Conservation (phyloP, 2,888 invertebrate genomes). For the Capitulum mitella region DNA sequence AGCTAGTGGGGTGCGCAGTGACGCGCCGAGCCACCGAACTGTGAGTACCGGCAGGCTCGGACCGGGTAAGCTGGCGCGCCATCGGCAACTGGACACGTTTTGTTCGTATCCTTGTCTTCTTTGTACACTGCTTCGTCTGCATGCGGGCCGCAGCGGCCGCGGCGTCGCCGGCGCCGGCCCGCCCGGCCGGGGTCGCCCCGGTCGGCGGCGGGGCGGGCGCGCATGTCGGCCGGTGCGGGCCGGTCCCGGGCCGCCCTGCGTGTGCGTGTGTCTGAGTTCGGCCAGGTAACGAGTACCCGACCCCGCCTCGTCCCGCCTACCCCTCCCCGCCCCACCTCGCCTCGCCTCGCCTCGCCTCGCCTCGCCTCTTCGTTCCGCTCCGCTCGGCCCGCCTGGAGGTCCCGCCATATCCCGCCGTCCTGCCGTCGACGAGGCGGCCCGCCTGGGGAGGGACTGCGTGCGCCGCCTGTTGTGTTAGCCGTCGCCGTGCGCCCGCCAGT, state of each 20-base stretch:
- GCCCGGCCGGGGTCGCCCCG: not conserved
- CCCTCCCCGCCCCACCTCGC: not conserved
- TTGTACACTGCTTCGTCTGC: slow-evolving; percentile 18
- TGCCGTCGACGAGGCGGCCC: too few species aligned
- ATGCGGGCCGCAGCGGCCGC: not conserved
- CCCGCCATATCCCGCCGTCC: too few species aligned
- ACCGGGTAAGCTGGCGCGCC: not conserved
- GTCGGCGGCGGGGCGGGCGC: not conserved
- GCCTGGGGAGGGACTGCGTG: too few species aligned
- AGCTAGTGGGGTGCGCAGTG: not conserved
- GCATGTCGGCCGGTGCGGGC: not conserved
- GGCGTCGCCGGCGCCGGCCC: not conserved
- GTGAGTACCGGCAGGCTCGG: not conserved
- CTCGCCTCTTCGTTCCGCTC: not conserved
- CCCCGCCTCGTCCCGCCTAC: too few species aligned
- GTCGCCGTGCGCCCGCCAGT: too few species aligned
- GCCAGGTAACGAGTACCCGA: too few species aligned
- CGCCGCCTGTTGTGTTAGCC: too few species aligned
- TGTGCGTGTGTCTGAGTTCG: not conserved
- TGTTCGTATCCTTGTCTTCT: not conserved
- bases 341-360: not conserved
- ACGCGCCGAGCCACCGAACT: not conserved
- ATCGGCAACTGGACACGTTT: not conserved
- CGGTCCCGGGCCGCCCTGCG: not conserved
- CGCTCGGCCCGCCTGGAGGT: not conserved